Evolutionary conservation across 2,888 invertebrate genomes (phyloP).

Genomic region (Sphaeridia pumilis): DNA sequence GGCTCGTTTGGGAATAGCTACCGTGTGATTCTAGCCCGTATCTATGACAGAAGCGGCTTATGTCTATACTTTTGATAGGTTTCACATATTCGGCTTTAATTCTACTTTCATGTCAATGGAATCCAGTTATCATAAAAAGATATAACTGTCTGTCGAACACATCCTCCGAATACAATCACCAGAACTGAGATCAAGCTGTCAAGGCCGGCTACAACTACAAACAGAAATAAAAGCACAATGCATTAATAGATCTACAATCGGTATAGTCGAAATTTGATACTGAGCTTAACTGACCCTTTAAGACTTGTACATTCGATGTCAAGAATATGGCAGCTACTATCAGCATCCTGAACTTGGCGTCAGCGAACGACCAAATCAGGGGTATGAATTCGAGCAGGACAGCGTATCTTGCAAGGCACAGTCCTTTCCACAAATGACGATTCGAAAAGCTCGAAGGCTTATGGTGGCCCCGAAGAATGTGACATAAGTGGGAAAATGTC

Average conservation of each 20-base stretch:
- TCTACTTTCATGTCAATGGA: not conserved
- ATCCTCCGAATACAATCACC: conserved; percentile 1
- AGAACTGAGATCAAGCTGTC: conserved; percentile 3
- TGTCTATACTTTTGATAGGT: too few species aligned
- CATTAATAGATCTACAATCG: not conserved
- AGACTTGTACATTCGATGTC: conserved; percentile 25
- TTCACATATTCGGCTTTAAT: too few species aligned
- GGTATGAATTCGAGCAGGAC: conserved; percentile 30
- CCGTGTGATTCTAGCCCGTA: too few species aligned
- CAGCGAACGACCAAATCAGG: conserved; percentile 28
- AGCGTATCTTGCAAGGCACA: conserved; percentile 28
- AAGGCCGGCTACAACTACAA: conserved; percentile 14
- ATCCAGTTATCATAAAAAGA: conserved; percentile 6
- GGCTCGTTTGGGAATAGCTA: too few species aligned
- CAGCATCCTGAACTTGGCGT: conserved; percentile 20
- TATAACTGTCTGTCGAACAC: conserved; percentile 5
- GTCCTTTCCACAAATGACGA: conserved; percentile 29
- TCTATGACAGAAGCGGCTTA: too few species aligned
- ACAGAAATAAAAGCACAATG: not conserved
- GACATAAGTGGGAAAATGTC: conserved; percentile 9
- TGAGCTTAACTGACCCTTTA: conserved; percentile 18
- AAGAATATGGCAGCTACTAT: conserved; percentile 29
- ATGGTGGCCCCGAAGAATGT: conserved; percentile 2
- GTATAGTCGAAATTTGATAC: not conserved
- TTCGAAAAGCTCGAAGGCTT: conserved; percentile 18